Conservation (phyloP, 2,888 invertebrate species). For the Pristionchus arcanus region DNA sequence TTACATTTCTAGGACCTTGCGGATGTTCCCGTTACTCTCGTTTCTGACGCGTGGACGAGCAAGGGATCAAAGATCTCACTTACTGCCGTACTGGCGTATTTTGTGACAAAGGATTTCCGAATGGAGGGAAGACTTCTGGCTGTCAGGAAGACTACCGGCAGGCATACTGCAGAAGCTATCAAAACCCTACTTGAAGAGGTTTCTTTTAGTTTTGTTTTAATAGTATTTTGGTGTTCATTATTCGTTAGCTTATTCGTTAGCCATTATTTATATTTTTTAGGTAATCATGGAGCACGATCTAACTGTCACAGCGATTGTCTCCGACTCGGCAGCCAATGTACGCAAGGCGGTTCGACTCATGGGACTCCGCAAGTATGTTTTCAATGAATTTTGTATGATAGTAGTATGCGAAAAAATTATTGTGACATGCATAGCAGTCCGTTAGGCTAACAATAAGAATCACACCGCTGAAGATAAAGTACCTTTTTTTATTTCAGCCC, state of each 20-base stretch:
- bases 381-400: no score
- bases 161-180: conserved; percentile 1
- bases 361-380: background rate
- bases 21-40: background rate
- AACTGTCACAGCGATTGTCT: background rate
- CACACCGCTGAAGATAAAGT: no score
- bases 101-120: background rate
- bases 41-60: background rate
- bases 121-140: background rate
- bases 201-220: no score
- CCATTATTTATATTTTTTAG: no score
- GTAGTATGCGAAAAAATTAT: no score
- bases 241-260: no score
- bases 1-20: background rate
- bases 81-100: background rate
- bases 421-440: no score
- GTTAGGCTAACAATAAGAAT: no score
- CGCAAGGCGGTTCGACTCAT: background rate
- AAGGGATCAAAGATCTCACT: background rate
- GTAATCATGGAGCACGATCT: background rate
- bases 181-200: background rate
- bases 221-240: background rate
- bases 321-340: conserved; percentile 10
- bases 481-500: background rate
- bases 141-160: background rate